Conservation (phyloP, 2,113 vertebrate genomes). For the Poicephalus meyeri region DNA sequence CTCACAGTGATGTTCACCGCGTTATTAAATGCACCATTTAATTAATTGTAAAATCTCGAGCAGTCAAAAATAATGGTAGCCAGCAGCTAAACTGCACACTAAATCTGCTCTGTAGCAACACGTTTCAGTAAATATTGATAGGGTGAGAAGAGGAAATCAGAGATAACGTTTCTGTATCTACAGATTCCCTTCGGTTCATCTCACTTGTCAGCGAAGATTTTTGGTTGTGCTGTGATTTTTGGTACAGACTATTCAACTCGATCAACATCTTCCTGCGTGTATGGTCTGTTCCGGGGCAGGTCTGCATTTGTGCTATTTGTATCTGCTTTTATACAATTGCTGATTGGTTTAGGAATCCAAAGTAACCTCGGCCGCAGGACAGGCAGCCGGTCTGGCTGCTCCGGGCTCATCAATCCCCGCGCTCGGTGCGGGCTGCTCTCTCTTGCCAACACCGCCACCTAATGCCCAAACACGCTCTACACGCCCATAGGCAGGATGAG, state of each 20-base stretch:
- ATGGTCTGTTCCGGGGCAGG: background rate
- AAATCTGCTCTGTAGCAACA: background rate
- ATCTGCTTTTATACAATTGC: background rate
- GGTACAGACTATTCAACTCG: background rate
- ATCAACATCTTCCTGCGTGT: rapidly evolving
- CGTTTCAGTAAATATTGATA: background rate
- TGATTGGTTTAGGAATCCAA: background rate
- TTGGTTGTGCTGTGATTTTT: rapidly evolving
- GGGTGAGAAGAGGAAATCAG: background rate
- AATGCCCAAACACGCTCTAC: background rate
- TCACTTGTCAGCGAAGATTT: background rate
- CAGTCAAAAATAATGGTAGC: background rate
- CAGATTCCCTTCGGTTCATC: background rate
- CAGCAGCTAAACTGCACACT: background rate
- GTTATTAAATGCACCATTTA: background rate
- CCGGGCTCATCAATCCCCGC: background rate
- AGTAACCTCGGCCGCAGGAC: background rate
- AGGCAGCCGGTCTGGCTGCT: background rate
- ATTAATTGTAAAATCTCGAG: background rate
- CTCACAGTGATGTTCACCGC: background rate
- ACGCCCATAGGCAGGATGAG: background rate
- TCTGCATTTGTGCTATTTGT: background rate
- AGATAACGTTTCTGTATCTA: rapidly evolving
- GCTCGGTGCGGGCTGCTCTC: background rate
- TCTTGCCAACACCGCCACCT: background rate